These are phyloP conservation scores for Urocitellus parryii DNA, from an alignment of 2,113 vertebrate genomes.

Conservation along the genomic window DNA sequence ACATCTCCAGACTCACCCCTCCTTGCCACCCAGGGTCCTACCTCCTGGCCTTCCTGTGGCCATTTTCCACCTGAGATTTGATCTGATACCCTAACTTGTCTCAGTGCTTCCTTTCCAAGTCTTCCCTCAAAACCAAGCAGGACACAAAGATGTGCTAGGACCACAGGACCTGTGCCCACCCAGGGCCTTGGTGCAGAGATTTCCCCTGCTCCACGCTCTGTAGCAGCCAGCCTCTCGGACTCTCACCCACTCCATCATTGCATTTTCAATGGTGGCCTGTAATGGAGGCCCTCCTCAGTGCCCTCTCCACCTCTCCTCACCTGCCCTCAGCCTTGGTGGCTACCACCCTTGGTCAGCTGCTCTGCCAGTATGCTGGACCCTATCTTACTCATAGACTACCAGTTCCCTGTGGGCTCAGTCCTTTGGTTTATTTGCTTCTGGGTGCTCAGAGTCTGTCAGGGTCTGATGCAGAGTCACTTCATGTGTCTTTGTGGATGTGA, in stretches of 20 bases:
- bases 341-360: too few species aligned
- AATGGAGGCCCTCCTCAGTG: not conserved
- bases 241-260: not conserved
- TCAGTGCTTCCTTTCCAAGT: not conserved
- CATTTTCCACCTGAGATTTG: not conserved
- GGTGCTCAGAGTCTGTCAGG: not conserved
- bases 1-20: not conserved
- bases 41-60: not conserved
- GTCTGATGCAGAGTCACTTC: not conserved
- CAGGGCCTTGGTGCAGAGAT: not conserved
- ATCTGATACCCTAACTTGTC: too few species aligned
- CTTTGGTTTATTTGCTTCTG: not conserved
- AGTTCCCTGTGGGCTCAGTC: not conserved
- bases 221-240: rapidly evolving
- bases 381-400: not conserved
- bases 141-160: not conserved
- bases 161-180: too few species aligned
- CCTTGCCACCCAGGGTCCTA: not conserved
- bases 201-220: too few species aligned
- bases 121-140: not conserved
- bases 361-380: not conserved
- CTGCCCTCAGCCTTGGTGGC: too few species aligned
- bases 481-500: too few species aligned
- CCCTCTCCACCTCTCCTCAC: not conserved
- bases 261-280: too few species aligned